Evolutionary conservation across 2,888 invertebrate genomes (phyloP).

Genomic region (Petrophora chlorosata): DNA sequence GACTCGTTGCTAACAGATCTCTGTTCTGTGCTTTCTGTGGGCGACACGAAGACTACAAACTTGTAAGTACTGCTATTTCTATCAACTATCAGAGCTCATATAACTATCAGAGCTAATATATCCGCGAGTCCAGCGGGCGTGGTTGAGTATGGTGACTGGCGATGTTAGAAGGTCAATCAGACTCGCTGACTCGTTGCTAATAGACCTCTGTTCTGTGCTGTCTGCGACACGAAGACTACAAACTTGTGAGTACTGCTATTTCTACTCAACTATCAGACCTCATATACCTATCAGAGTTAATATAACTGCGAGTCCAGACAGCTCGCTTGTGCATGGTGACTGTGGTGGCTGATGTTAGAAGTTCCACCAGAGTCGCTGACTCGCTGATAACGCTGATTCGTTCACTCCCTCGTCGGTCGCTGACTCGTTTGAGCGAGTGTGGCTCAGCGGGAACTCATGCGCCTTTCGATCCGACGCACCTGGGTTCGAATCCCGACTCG

Average conservation of each 20-base stretch:
- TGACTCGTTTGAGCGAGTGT: too few relatives aligned
- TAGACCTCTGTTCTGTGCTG: slow-evolving; percentile 86
- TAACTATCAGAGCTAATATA: slow-evolving; percentile 87
- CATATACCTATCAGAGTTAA: slow-evolving; percentile 87
- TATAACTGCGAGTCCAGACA: slow-evolving; percentile 87
- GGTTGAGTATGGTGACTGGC: slow-evolving; percentile 83
- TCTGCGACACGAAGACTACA: slow-evolving; percentile 92
- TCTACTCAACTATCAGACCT: too few relatives aligned
- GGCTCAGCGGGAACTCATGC: too few relatives aligned
- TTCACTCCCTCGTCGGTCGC: too few relatives aligned
- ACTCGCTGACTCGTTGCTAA: slow-evolving; percentile 60
- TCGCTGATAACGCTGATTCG: slow-evolving; percentile 54
- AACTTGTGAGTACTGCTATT: slow-evolving; percentile 93
- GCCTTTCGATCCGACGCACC: too few relatives aligned
- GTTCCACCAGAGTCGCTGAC: slow-evolving; percentile 60
- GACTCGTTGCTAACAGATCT: slow-evolving; percentile 72
- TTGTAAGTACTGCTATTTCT: slow-evolving; percentile 92
- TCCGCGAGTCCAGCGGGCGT: slow-evolving; percentile 87
- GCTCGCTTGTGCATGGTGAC: slow-evolving; percentile 86
- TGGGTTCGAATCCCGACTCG: too few relatives aligned
- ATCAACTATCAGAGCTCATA: too few relatives aligned
- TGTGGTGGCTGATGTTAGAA: slow-evolving; percentile 49
- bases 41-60: slow-evolving; percentile 94
- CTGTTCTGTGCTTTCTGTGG: slow-evolving; percentile 86
- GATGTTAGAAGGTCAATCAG: slow-evolving; percentile 53